Evolutionary conservation across 2,797 vertebrate genomes (phyloP).

Genomic region (Graptemys geographica): DNA sequence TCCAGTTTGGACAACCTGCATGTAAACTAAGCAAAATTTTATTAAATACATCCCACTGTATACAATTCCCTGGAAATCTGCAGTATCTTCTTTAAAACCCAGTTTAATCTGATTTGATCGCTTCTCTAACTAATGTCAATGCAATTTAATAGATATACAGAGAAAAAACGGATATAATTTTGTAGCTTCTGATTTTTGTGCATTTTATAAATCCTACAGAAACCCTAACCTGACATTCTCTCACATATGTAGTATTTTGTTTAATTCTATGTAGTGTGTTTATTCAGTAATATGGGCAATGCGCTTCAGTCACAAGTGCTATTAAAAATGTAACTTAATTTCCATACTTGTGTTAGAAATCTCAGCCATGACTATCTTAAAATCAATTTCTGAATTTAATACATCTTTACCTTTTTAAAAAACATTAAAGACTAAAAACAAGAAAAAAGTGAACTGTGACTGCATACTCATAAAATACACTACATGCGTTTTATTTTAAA

Average conservation of each 20-base stretch:
- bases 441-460: neutral
- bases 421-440: slow-evolving; percentile 3
- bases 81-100: neutral
- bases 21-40: neutral
- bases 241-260: neutral
- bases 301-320: neutral
- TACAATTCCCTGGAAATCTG: neutral
- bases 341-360: neutral
- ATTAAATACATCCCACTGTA: slow-evolving; percentile 14
- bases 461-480: neutral
- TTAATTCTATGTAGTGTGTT: neutral
- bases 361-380: neutral
- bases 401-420: neutral
- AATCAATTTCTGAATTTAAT: neutral
- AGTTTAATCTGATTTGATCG: neutral
- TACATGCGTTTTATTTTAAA: slow-evolving; percentile 12
- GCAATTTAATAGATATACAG: neutral
- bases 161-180: neutral
- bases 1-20: neutral
- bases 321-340: neutral
- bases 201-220: neutral
- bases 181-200: neutral
- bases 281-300: neutral
- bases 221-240: neutral
- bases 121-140: neutral